Base-by-base conservation (phyloP, 2,113 vertebrate species). In the Rhabdornis inornatus region DNA sequence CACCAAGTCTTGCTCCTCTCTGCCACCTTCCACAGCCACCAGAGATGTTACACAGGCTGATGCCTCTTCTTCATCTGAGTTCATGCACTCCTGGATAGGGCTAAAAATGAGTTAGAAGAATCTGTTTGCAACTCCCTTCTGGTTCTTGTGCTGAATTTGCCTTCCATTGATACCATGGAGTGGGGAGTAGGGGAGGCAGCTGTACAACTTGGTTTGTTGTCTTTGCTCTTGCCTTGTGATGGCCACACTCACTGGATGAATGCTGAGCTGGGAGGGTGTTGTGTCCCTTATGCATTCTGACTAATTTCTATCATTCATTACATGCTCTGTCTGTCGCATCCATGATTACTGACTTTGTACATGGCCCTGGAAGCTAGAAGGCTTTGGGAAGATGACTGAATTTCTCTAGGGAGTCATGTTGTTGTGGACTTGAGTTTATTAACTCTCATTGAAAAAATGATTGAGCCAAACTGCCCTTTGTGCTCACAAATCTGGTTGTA, bases 161-260 rank as follows among this genome's bases (percentile, higher is more conserved):
- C 21, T 88, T 88, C 14, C 11, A 7, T 0, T 53, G 33, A 42
- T 78, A 15, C 13, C 21, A 11, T 23, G 24, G 30, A 80, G 19
- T 45, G 10, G 17, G 63, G 17, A 94, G 47, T 17, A 50, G 19
- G 15, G 72, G 81, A 75, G 7, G 31, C 18, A 57, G 6, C 11
- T 52, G 15, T 4, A 9, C 2, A 28, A 6, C 24, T 55, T 69
- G 21, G 7, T 52, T 83, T 83, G 24, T 2, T 3, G 1, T 39
- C 47, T 82, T 83, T 0, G 0, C 42, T 77, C 40, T 75, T 28
- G 23, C 22, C 27, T 11, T 0, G 31, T 69, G 44, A 53, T 72
- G 40, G 53, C 25, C 45, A 24, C 28, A 20, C 16, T 89, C 25
- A 9, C 5, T 49, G 19, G 16, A 24, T 4, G 15, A 69, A 30